Evolutionary conservation across 92 coral and sea anemone species (phyloP), one percentile per base, ranked within the genome.

Genomic region (Galaxea fascicularis): DNA sequence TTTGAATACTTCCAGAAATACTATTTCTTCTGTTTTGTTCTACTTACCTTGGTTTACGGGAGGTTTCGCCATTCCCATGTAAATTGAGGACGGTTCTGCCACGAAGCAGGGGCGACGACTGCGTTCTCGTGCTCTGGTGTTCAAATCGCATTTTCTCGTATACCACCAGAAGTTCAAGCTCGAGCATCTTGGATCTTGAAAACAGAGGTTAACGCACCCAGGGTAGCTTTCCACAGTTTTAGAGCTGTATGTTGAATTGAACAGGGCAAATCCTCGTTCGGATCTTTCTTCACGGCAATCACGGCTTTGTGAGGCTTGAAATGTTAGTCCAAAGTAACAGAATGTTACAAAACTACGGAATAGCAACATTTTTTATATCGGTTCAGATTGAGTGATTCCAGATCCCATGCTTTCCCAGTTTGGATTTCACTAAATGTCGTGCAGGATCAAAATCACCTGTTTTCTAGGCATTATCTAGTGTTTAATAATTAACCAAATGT

Each of bases 121-220:
- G 31, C 58, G 71, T 54, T 58, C 86, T 73, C 70, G 47, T 22
- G 86, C 76, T 28, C 85, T 74, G 20, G 69, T 54, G 86, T 69
- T 89, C 73, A 89, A 74, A 54, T 79, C 92, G 59, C 92, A 89
- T 30, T 28, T 39, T 18, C 26, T 75, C n/a, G 30, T 29, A 4
- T 69, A 16, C 73, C 59, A 76, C 80, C 80, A 76, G 80, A 56
- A 76, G n/a, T 76, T 76, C 6, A 31, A 54, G 57, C 80, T 76
- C 67, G 30, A 16, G 21, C 80, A 76, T 31, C 57, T 8, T 4
- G 52, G 67, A 39, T 76, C 81, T 0, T 11, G 3, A 31, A 44
- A 1, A 18, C 81, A 76, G 35, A 58, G n/a, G 6, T 44, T 17
- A 9, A 76, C 69, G 70, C 81, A 76, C 56, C 60, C 81, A 1